Evolutionary conservation across 1,140 invertebrate genomes (phyloP), one percentile per base, ranked within the genome.

Genomic region (Meloidogyne chitwoodi): DNA sequence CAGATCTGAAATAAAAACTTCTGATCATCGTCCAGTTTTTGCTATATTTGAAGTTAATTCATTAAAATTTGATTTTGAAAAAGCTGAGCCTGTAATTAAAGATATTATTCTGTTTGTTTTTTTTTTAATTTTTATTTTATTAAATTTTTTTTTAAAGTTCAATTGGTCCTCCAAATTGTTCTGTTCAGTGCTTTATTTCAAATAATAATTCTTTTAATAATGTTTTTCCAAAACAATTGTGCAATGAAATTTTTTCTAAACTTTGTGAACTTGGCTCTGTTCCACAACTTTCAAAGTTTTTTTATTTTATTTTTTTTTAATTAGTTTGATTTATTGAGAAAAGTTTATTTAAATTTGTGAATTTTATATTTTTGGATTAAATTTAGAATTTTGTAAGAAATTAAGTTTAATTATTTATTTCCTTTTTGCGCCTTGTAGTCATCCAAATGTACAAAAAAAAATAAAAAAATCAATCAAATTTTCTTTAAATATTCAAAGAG

Each of bases 1-100:
- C 0, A 89, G 93, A 79, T 93, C 93, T 8, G 94, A 98, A 88
- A 89, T 99, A 64, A 97, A 97, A 88, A 96, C 97, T 86, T 98
- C 95, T 85, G 96, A 99, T 89, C 96, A 99, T 89, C 90, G 85
- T 24, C 85, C 85, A 16, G 85, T 86, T 26, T 72, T 64, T 61
- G 84, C 85, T 12, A 64, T 84, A 41, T 86, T 86, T 77, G 38
- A 38, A 44, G 12, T 44, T 26, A 71, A 79, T 62, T 56, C 29
- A 31, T 61, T 67, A 68, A 78, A 56, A 68, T 79, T 67, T 29
- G 69, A 74, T 61, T 77, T 75, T 56, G 29, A 61, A 5, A 38
- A 44, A 27, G 68, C 71, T 10, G 71, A 76, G 29, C 74, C 74
- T 19, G 48, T 80, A 12, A n/a, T 67, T 38, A 31, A 70, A 65